These are phyloP conservation scores for Phylloscopus trochilus DNA, from an alignment of 2,113 vertebrate species.

Conservation along the genomic window DNA sequence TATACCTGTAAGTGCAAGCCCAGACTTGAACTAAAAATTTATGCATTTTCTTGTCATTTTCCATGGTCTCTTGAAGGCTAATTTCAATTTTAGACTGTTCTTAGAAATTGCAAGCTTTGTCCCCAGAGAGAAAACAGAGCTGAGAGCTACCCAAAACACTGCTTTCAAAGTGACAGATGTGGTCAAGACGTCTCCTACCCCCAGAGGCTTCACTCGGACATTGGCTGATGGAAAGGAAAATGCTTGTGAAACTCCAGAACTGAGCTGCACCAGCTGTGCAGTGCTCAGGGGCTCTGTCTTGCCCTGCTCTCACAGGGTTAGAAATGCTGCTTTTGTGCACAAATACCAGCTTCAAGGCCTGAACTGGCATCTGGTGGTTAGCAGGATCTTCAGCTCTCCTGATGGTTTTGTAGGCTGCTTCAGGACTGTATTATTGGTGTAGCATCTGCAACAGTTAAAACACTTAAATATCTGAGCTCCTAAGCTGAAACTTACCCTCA, in stretches of 20 bases:
- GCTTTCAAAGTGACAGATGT: constrained; percentile 33
- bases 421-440: background rate
- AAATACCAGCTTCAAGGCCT: constrained; percentile 8
- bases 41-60: background rate
- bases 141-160: background rate
- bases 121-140: background rate
- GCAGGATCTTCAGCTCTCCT: background rate
- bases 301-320: background rate
- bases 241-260: constrained; percentile 39
- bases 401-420: background rate
- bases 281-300: constrained; percentile 6
- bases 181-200: background rate
- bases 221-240: constrained; percentile 23
- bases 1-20: background rate
- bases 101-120: constrained; percentile 9
- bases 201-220: constrained; percentile 13
- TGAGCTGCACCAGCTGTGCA: background rate
- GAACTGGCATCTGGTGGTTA: background rate
- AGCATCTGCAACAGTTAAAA: background rate
- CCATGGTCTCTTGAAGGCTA: background rate
- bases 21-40: background rate
- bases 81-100: background rate
- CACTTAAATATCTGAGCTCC: background rate
- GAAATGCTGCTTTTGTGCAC: background rate
- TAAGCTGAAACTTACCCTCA: background rate